Percentiles rank a stretch among this genome's conserved stretches.
phyloP scores from a whole-genome alignment of 2,888 invertebrate species.

The Drosophila paracracens region DNA sequence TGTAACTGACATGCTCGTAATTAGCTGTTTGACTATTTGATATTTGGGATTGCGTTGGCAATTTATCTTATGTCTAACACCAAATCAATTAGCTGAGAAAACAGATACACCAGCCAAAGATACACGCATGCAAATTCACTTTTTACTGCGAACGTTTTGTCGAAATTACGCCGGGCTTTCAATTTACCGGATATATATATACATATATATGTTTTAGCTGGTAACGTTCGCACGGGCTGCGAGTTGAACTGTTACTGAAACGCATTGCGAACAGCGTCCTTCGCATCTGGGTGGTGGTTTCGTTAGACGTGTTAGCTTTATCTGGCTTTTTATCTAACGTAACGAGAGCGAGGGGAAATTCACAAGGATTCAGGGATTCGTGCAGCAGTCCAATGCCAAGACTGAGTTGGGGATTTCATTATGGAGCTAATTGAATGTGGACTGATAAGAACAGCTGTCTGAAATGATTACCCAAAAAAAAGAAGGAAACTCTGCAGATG shows the following conservation, averaged over 20 bases:
- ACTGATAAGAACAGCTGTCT: conserved; percentile 7
- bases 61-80: conserved; percentile 50
- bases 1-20: conserved; percentile 65
- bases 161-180: conserved; percentile 8
- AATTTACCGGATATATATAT: background rate
- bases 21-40: conserved; percentile 49
- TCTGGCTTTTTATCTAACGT: conserved; percentile 64
- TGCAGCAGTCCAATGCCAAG: conserved; percentile 21
- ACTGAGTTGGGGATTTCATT: conserved; percentile 31
- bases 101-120: conserved; percentile 10
- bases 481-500: background rate
- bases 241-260: conserved; percentile 67
- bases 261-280: conserved; percentile 48
- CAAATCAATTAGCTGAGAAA: conserved; percentile 36
- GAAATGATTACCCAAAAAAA: background rate
- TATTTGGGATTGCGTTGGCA: conserved; percentile 27
- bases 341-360: conserved; percentile 44
- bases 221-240: conserved; percentile 56
- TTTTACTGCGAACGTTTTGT: conserved; percentile 5
- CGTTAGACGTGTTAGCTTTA: conserved; percentile 58
- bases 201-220: background rate
- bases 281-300: conserved; percentile 43
- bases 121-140: conserved; percentile 37
- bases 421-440: conserved; percentile 12
- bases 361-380: conserved; percentile 19